Percentiles rank a stretch among this genome's conserved stretches.
These are phyloP conservation scores for Malurus melanocephalus DNA, from an alignment of 2,113 vertebrate species.

Conservation along the genomic window DNA sequence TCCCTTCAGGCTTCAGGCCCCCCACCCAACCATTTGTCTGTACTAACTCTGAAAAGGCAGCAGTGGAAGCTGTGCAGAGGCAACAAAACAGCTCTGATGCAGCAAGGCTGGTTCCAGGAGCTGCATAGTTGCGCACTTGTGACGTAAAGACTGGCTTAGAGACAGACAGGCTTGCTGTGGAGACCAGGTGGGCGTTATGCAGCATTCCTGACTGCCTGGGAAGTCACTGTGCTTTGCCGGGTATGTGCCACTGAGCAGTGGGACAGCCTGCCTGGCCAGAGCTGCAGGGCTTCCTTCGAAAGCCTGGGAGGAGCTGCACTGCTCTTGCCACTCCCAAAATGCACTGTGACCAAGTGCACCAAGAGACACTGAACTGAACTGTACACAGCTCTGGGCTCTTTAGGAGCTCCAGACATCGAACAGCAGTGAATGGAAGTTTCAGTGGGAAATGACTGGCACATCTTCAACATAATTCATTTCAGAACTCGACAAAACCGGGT, in stretches of 20 bases:
- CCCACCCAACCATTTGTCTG: not conserved
- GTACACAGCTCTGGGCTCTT: not conserved
- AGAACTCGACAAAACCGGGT: not conserved
- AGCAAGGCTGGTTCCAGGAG: not conserved
- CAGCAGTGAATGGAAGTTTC: not conserved
- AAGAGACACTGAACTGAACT: not conserved
- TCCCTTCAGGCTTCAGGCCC: not conserved
- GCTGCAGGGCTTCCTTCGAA: rapidly evolving
- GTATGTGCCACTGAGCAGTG: rapidly evolving
- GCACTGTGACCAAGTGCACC: rapidly evolving
- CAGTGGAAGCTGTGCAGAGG: not conserved
- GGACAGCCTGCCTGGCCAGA: rapidly evolving
- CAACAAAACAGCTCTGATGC: not conserved
- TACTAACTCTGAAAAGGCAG: not conserved
- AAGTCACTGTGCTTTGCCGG: not conserved
- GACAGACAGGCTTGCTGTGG: not conserved
- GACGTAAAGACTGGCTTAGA: rapidly evolving
- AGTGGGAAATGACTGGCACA: not conserved
- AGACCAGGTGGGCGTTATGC: not conserved
- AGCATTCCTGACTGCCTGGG: not conserved
- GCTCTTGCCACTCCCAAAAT: not conserved
- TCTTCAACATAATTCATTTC: not conserved
- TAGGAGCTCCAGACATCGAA: not conserved
- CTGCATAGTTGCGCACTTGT: rapidly evolving
- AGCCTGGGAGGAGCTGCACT: not conserved